Conservation (phyloP, 1,140 invertebrate species). For the Cydia splendana region DNA sequence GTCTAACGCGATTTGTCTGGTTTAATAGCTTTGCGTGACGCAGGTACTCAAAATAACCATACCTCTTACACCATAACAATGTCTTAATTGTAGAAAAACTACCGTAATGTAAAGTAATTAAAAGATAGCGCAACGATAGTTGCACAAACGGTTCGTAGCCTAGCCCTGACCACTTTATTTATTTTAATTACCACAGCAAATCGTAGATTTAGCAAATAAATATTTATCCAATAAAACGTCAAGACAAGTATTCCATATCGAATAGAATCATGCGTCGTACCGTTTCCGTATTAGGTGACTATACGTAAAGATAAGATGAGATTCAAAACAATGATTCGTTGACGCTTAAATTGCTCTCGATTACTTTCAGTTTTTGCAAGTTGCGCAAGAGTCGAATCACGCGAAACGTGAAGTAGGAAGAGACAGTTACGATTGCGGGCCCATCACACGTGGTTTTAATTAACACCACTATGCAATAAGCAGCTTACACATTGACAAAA, state of each 20-base stretch:
- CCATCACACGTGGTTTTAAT: constrained; percentile 52
- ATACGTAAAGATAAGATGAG: background rate
- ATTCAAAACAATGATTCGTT: background rate
- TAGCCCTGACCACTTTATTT: constrained; percentile 37
- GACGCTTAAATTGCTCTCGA: background rate
- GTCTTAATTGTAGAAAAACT: constrained; percentile 29
- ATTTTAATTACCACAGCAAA: constrained; percentile 32
- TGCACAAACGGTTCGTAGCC: constrained; percentile 30
- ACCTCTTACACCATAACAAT: constrained; percentile 29
- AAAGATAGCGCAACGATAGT: constrained; percentile 33
- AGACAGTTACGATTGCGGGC: constrained; percentile 41
- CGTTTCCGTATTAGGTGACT: background rate
- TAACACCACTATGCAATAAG: constrained; percentile 49
- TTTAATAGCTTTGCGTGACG: background rate
- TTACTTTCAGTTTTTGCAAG: constrained; percentile 32
- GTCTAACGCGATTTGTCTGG: background rate
- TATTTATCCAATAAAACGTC: background rate
- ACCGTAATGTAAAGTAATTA: constrained; percentile 32
- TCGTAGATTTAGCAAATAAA: constrained; percentile 16
- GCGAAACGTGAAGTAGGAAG: constrained; percentile 55
- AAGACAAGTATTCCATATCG: background rate
- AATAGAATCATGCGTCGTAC: background rate
- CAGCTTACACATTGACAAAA: constrained; percentile 64
- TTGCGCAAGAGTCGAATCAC: constrained; percentile 40
- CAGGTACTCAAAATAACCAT: constrained; percentile 13